These are phyloP conservation scores for Protomyctophum bolini DNA, from an alignment of 2,113 vertebrate species.

Conservation along the genomic window DNA sequence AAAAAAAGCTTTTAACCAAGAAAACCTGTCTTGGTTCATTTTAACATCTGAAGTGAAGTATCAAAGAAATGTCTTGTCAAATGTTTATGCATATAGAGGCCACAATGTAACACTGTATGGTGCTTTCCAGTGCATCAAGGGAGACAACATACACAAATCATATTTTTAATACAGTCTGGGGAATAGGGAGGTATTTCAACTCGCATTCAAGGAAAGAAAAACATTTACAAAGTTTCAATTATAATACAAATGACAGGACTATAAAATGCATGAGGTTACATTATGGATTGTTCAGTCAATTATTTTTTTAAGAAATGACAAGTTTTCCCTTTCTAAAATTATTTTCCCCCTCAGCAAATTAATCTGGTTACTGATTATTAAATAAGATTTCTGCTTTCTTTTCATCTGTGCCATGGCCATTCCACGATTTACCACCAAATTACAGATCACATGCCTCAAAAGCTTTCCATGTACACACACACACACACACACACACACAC, in stretches of 20 bases:
- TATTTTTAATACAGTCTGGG: slow-evolving; percentile 57
- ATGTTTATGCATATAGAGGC: too few species aligned
- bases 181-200: slow-evolving; percentile 53
- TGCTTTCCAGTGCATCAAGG: too few species aligned
- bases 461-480: slow-evolving; percentile 13
- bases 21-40: slow-evolving; percentile 13
- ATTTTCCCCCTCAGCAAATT: background rate
- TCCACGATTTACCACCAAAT: background rate
- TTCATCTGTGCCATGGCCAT: slow-evolving; percentile 19
- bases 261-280: slow-evolving; percentile 64
- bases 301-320: slow-evolving; percentile 26
- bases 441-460: slow-evolving; percentile 21
- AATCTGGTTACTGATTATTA: slow-evolving; percentile 3
- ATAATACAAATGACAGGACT: slow-evolving; percentile 56
- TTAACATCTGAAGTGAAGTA: background rate
- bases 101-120: too few species aligned
- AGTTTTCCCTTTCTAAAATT: slow-evolving; percentile 25
- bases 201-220: slow-evolving; percentile 36
- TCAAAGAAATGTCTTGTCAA: background rate
- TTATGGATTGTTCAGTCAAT: slow-evolving; percentile 31
- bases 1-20: slow-evolving; percentile 89
- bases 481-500: background rate
- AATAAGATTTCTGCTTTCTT: background rate
- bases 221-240: slow-evolving; percentile 40
- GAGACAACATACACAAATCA: slow-evolving; percentile 5